Evolutionary conservation across 2,888 invertebrate genomes (phyloP).

Genomic region (Bhutanitis thaidina): DNA sequence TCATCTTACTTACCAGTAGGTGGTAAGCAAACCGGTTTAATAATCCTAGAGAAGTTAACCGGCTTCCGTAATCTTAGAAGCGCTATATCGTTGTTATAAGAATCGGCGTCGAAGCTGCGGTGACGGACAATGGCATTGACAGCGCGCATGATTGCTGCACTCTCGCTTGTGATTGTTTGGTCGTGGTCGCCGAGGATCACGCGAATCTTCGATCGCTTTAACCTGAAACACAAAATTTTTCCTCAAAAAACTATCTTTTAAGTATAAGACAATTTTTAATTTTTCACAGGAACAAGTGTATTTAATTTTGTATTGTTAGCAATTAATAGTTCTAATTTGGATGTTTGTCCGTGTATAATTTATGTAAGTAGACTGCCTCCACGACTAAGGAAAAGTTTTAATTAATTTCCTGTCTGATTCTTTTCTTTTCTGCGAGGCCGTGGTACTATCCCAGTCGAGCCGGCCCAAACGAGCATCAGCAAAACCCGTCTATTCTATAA

Average conservation of each 20-base stretch:
- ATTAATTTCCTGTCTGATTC: no score
- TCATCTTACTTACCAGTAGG: conserved; percentile 76
- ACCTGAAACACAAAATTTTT: conserved; percentile 61
- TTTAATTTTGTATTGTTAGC: no score
- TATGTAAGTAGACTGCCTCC: no score
- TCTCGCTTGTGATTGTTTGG: conserved; percentile 88
- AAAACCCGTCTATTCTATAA: no score
- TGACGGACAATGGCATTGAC: conserved; percentile 89
- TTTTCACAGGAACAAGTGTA: no score
- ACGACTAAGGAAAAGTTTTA: no score
- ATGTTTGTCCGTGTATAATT: no score
- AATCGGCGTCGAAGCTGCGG: conserved; percentile 90
- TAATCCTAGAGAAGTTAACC: conserved; percentile 86
- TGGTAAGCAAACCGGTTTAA: conserved; percentile 89
- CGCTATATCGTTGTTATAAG: conserved; percentile 93
- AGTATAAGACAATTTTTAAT: background rate
- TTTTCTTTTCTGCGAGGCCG: no score
- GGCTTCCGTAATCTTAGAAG: conserved; percentile 87
- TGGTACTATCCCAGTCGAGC: no score
- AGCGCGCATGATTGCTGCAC: conserved; percentile 89
- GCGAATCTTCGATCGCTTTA: conserved; percentile 89
- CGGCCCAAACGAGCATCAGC: no score
- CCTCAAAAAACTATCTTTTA: background rate
- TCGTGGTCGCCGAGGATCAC: conserved; percentile 92
- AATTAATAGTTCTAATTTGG: no score